phyloP scores from a whole-genome alignment of 2,797 vertebrate genomes.

The Tragelaphus eurycerus region DNA sequence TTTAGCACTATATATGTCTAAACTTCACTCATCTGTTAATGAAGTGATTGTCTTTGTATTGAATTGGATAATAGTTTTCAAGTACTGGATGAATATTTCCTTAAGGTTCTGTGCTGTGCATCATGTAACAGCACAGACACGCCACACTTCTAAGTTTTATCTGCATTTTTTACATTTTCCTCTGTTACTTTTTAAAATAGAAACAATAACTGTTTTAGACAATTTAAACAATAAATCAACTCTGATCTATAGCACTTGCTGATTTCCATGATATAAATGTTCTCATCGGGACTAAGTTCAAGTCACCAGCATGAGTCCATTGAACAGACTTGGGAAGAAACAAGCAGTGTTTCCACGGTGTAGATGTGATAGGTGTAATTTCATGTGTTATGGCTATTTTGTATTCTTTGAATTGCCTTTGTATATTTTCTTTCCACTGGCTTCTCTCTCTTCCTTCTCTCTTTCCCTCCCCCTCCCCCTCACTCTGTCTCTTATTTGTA shows the following conservation, averaged over 20 bases:
- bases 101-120: background rate
- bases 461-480: background rate
- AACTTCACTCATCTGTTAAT: background rate
- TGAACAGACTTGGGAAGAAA: background rate
- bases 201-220: background rate
- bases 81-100: background rate
- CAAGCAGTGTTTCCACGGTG: rapidly evolving
- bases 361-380: background rate
- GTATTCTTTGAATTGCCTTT: background rate
- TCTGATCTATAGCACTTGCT: background rate
- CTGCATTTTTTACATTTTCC: background rate
- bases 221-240: background rate
- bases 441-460: background rate
- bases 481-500: background rate
- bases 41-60: background rate
- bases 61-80: background rate
- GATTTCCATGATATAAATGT: background rate
- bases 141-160: background rate
- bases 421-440: background rate
- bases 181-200: background rate
- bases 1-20: background rate
- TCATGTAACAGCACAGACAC: background rate
- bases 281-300: background rate
- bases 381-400: rapidly evolving
- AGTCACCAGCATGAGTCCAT: background rate